A percentile compares a stretch with the other conserved stretches of the same genome.
phyloP scores from a whole-genome alignment of 2,888 invertebrate species.

The Dermolepida albohirtum region DNA sequence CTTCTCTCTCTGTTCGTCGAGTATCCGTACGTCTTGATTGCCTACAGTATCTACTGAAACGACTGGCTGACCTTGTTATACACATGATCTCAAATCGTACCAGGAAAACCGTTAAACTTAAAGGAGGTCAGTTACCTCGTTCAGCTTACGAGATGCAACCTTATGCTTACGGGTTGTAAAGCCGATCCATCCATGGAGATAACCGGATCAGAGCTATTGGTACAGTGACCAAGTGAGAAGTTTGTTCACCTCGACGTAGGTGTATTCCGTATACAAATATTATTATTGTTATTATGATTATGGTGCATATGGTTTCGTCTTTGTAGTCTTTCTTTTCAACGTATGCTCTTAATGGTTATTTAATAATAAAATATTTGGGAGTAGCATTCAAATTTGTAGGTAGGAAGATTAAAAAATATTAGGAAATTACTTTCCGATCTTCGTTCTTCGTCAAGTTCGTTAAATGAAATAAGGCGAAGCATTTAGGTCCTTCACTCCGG shows the following conservation, averaged over 20 bases:
- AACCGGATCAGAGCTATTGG: conserved; percentile 44
- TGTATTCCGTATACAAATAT: conserved; percentile 19
- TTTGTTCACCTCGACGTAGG: conserved; percentile 48
- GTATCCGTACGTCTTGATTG: background rate
- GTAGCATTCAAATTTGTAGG: no score
- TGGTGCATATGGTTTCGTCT: background rate
- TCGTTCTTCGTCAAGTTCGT: no score
- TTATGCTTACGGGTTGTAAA: conserved; percentile 47
- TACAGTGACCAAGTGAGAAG: conserved; percentile 52
- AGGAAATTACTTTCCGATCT: no score
- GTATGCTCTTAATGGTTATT: no score
- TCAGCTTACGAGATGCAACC: conserved; percentile 43
- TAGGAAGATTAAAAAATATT: no score
- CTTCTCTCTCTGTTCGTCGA: no score
- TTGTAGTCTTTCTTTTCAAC: no score
- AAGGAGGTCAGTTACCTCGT: conserved; percentile 54
- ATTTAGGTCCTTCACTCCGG: no score
- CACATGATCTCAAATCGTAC: conserved; percentile 46
- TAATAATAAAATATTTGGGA: no score
- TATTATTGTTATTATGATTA: conserved; percentile 18
- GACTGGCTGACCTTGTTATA: conserved; percentile 47
- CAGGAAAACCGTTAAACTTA: conserved; percentile 52
- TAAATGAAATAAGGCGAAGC: no score
- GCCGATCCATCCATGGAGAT: conserved; percentile 40
- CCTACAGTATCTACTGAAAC: conserved; percentile 25